Conservation (phyloP, 1,140 invertebrate species). For the Phthorimaea operculella region DNA sequence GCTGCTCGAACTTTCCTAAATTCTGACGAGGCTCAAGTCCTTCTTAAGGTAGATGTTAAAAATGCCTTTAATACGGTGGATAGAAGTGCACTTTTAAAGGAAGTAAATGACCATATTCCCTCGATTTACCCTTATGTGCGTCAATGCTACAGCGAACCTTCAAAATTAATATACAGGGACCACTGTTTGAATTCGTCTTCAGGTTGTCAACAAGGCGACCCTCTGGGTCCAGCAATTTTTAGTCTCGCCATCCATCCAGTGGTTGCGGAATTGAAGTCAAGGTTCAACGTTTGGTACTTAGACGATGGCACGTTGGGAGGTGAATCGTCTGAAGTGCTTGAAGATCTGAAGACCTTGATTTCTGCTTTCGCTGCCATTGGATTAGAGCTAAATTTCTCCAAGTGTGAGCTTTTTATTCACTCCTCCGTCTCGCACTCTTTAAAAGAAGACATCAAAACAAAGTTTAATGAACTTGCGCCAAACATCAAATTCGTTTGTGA, state of each 20-base stretch:
- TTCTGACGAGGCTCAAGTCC: background rate
- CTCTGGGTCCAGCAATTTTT: slow-evolving; percentile 5
- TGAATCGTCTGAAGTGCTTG: background rate
- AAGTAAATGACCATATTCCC: background rate
- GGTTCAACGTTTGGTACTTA: slow-evolving; percentile 3
- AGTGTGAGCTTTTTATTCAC: slow-evolving; percentile 3
- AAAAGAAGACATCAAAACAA: background rate
- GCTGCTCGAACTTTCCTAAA: slow-evolving; percentile 1
- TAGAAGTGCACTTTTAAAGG: background rate
- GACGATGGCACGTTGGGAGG: slow-evolving; percentile 7
- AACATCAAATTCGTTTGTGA: background rate
- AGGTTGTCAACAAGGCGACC: slow-evolving; percentile 4
- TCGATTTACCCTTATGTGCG: background rate
- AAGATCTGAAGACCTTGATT: background rate
- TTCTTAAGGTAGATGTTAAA: slow-evolving; percentile 7
- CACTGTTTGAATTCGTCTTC: background rate
- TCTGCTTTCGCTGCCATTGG: background rate
- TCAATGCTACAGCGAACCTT: background rate
- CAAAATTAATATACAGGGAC: background rate
- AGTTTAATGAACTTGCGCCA: background rate
- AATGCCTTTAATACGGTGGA: slow-evolving; percentile 5
- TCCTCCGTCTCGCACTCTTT: background rate
- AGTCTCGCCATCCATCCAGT: slow-evolving; percentile 4
- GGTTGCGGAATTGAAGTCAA: background rate
- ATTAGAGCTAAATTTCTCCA: slow-evolving; percentile 3